Base-by-base conservation (phyloP, 2,113 vertebrate genomes). In the Upupa epops region DNA sequence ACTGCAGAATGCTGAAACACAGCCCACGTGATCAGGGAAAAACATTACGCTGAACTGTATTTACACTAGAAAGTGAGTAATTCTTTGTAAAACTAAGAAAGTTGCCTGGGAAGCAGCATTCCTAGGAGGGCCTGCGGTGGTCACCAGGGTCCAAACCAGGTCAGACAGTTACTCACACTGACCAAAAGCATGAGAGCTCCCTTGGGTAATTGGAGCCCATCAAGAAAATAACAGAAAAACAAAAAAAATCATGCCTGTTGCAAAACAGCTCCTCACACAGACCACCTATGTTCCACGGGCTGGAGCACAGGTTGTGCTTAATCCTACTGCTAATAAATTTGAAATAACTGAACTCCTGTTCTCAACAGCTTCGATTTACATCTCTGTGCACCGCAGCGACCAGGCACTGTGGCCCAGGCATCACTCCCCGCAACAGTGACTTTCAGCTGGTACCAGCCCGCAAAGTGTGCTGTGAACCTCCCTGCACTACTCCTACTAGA, bases 151-250 rank as follows among this genome's bases (percentile, higher is more conserved):
- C 31, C 4, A 11, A n/a, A 24, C 71, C 59, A 89, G 22, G 29
- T 11, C 11, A 54, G 58, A 21, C 4, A 4, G 19, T 20, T 32
- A 29, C 58, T 29, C 42, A 1, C 3, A 19, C 5, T 3, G 16
- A 45, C 17, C 66, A 36, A 13, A 72, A 74, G 56, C 51, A 63
- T 19, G 5, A 85, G 32, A 73, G 64, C 45, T 40, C 73, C 48
- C 42, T n/a, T 24, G 17, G 11, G 12, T 3, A 9, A 61, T 25
- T 12, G 40, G 37, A 69, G 22, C 34, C 80, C 6, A 17, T 1
- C 1, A 1, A 24, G 21, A 28, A 52, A 45, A 0, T 1, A 14
- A 11, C 15, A 31, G 71, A 59, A 26, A 42, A 42, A 42, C 40
- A 11, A 11, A 8, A 46, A 1, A 6, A 15, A 32, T n/a, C n/a